Percentiles rank a stretch among this genome's conserved stretches.
phyloP scores from a whole-genome alignment of 2,113 vertebrate species.

The Coregonus clupeaformis region DNA sequence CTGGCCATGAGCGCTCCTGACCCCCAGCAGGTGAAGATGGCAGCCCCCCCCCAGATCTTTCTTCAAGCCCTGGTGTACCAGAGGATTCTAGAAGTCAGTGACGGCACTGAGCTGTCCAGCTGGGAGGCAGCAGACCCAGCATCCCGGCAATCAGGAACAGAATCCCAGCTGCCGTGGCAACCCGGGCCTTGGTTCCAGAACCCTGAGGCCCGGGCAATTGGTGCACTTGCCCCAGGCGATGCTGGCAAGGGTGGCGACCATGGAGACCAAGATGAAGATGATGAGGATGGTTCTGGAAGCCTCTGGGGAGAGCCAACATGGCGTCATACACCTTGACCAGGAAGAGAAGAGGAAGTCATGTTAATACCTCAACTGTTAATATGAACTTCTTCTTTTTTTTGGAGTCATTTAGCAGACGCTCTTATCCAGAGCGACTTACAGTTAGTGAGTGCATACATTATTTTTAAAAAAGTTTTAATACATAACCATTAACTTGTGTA shows the following conservation, averaged over 20 bases:
- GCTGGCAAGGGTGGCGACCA: constrained; percentile 73
- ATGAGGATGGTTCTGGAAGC: constrained; percentile 79
- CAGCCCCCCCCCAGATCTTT: constrained; percentile 76
- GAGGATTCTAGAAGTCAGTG: constrained; percentile 76
- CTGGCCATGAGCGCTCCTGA: constrained; percentile 72
- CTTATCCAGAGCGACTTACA: no score
- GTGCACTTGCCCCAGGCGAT: constrained; percentile 81
- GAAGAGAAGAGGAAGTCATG: background rate
- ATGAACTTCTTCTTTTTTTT: background rate
- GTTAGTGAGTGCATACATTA: no score
- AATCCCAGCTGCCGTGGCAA: constrained; percentile 76
- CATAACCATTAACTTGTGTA: no score
- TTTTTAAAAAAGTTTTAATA: no score
- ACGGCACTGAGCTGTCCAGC: constrained; percentile 81
- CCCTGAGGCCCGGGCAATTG: constrained; percentile 76
- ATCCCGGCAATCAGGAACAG: constrained; percentile 73
- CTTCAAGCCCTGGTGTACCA: constrained; percentile 70
- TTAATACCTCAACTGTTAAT: background rate
- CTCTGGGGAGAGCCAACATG: constrained; percentile 74
- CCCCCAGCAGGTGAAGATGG: constrained; percentile 80
- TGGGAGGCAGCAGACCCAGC: constrained; percentile 78
- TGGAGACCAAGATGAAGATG: constrained; percentile 73
- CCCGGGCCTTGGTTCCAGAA: constrained; percentile 71
- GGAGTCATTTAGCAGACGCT: no score
- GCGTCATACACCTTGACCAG: constrained; percentile 73